Percentiles rank a stretch among this genome's conserved stretches.
Evolutionary conservation across 2,888 invertebrate genomes (phyloP).

Genomic region (Pheosia tremula): DNA sequence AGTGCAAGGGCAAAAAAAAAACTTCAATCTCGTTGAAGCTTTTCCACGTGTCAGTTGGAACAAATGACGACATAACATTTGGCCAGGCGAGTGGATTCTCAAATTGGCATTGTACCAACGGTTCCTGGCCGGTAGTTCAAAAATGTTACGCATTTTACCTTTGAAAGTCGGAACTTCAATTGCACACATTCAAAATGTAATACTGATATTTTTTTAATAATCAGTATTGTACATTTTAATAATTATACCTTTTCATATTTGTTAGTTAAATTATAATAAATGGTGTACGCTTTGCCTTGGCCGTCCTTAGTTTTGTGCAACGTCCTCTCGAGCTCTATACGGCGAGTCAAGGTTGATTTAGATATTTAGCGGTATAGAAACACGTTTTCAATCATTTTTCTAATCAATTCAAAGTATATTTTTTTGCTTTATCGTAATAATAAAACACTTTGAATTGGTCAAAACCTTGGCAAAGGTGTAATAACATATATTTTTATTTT

Average conservation of each 20-base stretch:
- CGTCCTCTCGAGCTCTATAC: conserved; percentile 20
- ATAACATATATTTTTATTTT: conserved; percentile 4
- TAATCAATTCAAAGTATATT: background rate
- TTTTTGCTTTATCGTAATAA: background rate
- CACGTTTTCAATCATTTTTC: conserved; percentile 14
- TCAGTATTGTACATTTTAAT: too few species aligned
- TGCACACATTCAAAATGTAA: conserved; percentile 45
- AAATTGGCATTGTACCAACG: conserved; percentile 61
- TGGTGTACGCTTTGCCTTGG: conserved; percentile 23
- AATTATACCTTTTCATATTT: conserved; percentile 18
- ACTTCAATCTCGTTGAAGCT: conserved; percentile 28
- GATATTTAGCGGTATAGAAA: conserved; percentile 15
- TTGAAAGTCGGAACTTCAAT: conserved; percentile 51
- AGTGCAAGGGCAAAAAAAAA: conserved; percentile 32
- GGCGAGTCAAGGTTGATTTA: conserved; percentile 30
- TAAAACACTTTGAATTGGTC: background rate
- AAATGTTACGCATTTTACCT: conserved; percentile 34
- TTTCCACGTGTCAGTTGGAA: conserved; percentile 31
- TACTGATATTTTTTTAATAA: too few species aligned
- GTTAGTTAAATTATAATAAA: conserved; percentile 13
- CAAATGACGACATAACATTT: conserved; percentile 32
- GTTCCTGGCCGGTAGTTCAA: conserved; percentile 53
- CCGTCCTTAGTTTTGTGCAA: conserved; percentile 27
- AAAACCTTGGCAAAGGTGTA: background rate
- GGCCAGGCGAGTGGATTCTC: conserved; percentile 38